Evolutionary conservation across 2,888 invertebrate species (phyloP).

Genomic region (Nymphalis polychloros): DNA sequence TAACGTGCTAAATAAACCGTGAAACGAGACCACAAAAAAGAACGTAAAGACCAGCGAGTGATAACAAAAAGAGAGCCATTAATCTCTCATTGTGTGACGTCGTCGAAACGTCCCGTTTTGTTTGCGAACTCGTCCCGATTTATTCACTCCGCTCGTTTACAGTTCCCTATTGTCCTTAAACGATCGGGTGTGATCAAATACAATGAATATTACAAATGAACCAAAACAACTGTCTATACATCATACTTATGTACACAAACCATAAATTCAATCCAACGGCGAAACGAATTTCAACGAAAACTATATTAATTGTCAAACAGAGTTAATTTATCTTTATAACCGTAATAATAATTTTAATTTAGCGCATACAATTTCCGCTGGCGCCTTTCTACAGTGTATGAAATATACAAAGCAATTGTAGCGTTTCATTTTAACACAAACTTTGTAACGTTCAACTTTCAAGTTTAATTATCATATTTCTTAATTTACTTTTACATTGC

Average conservation of each 20-base stretch:
- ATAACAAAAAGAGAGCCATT: conserved; percentile 77
- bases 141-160: conserved; percentile 62
- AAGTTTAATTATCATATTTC: too few relatives aligned
- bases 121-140: conserved; percentile 72
- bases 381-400: conserved; percentile 2
- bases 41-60: conserved; percentile 72
- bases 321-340: conserved; percentile 26
- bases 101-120: conserved; percentile 69
- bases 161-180: conserved; percentile 69
- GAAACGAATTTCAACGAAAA: conserved; percentile 39
- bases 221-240: conserved; percentile 68
- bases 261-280: conserved; percentile 59
- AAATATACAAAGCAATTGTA: background rate
- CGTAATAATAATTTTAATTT: conserved; percentile 13
- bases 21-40: conserved; percentile 79
- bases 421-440: conserved; percentile 1
- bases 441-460: background rate
- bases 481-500: too few relatives aligned
- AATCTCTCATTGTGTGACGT: conserved; percentile 76
- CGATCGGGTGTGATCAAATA: conserved; percentile 75
- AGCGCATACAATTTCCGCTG: background rate
- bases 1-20: conserved; percentile 74
- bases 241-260: conserved; percentile 70
- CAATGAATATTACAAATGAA: conserved; percentile 71
- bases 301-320: conserved; percentile 37